These are phyloP conservation scores for Gerris lacustris DNA, from an alignment of 2,888 invertebrate species.

Conservation along the genomic window DNA sequence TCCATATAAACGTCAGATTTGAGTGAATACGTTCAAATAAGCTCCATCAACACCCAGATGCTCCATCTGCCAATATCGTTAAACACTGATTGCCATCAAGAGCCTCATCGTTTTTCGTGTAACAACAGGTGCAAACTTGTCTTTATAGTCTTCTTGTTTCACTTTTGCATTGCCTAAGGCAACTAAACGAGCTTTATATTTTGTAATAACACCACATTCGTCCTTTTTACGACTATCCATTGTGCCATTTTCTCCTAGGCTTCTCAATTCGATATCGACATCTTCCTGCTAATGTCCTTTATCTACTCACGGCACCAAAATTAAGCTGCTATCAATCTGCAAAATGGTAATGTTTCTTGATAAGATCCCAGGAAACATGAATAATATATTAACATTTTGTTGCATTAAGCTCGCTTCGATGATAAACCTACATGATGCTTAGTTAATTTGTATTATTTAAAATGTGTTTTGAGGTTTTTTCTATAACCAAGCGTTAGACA, in stretches of 20 bases:
- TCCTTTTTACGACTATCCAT: conserved; percentile 29
- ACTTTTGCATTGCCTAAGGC: conserved; percentile 31
- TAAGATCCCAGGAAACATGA: too few relatives aligned
- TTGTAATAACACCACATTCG: conserved; percentile 26
- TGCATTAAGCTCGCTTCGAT: too few relatives aligned
- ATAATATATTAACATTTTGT: too few relatives aligned
- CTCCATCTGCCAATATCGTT: conserved; percentile 22
- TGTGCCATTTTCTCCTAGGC: conserved; percentile 18
- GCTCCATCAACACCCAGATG: conserved; percentile 31
- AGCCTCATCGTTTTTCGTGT: conserved; percentile 26
- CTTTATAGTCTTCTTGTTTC: conserved; percentile 31
- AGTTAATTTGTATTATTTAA: too few relatives aligned
- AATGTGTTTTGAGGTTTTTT: too few relatives aligned
- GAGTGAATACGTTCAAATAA: conserved; percentile 29
- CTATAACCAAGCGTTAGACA: too few relatives aligned
- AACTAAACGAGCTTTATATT: conserved; percentile 32
- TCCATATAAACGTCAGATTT: conserved; percentile 28
- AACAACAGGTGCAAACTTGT: conserved; percentile 34
- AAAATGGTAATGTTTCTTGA: too few relatives aligned
- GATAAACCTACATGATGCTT: too few relatives aligned
- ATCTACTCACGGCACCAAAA: too few relatives aligned
- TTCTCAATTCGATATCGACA: conserved; percentile 6
- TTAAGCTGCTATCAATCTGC: too few relatives aligned
- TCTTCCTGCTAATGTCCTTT: conserved; percentile 15
- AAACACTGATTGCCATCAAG: conserved; percentile 25